These are phyloP conservation scores for Mus musculus DNA, from an alignment of 2,113 vertebrate species.

Conservation along the genomic window DNA sequence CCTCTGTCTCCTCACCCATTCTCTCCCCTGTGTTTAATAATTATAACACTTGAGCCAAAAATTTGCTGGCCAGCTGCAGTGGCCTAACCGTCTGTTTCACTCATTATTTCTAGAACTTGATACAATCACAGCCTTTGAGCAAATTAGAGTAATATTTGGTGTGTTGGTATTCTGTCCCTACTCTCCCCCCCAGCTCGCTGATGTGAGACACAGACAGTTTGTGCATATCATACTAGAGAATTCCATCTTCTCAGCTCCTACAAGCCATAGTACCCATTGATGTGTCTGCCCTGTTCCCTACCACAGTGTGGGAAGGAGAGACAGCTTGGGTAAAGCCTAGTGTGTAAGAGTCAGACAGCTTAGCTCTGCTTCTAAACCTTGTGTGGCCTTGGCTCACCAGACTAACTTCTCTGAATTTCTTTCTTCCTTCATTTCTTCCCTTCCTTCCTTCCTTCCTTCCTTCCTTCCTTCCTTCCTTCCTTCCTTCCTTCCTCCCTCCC, in stretches of 20 bases:
- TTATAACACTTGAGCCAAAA: slow-evolving; percentile 75
- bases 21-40: slow-evolving; percentile 75
- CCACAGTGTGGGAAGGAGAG: neutral
- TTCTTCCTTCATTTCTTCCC: neutral
- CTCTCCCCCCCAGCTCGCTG: neutral
- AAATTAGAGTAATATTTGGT: slow-evolving; percentile 64
- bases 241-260: neutral
- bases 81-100: slow-evolving; percentile 73
- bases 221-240: slow-evolving; percentile 9
- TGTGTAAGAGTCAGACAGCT: neutral
- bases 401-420: slow-evolving; percentile 20
- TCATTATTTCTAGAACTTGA: slow-evolving; percentile 81
- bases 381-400: neutral
- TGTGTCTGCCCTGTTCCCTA: neutral
- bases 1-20: neutral
- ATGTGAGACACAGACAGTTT: slow-evolving; percentile 60
- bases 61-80: slow-evolving; percentile 67
- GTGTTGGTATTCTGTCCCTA: slow-evolving; percentile 67
- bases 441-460: too few species aligned
- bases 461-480: too few species aligned
- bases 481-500: too few species aligned
- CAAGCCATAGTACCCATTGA: neutral
- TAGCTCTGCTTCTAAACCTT: neutral
- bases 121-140: slow-evolving; percentile 69
- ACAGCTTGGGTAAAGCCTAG: neutral